phyloP scores from a whole-genome alignment of 64 coral and sea anemone species.

The Dendrophyllia cribrosa region DNA sequence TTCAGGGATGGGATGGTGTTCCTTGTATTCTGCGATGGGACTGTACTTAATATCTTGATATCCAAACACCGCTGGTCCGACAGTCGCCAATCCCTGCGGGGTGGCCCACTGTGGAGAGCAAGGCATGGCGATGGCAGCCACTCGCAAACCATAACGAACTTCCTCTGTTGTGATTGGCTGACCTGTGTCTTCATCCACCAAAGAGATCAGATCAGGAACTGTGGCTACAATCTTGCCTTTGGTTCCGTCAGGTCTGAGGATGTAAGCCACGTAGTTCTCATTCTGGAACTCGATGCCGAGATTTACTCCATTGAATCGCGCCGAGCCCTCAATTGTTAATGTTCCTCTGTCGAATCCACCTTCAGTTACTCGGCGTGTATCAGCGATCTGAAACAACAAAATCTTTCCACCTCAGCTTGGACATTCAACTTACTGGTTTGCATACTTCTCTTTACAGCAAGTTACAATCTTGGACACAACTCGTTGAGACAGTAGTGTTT shows the following conservation, averaged over 20 bases:
- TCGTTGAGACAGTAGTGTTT: too few species aligned
- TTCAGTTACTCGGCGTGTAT: constrained; percentile 54
- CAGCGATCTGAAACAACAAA: constrained; percentile 56
- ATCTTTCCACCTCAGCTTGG: too few species aligned
- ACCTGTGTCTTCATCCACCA: constrained; percentile 88
- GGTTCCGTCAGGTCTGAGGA: constrained; percentile 49
- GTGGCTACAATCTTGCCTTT: constrained; percentile 63
- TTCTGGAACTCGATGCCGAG: constrained; percentile 85
- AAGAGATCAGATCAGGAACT: constrained; percentile 89
- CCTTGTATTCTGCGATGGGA: constrained; percentile 64
- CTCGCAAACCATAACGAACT: constrained; percentile 88
- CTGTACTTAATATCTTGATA: constrained; percentile 79
- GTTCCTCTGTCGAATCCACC: constrained; percentile 75
- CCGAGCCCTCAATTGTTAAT: constrained; percentile 65
- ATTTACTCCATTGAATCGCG: not conserved
- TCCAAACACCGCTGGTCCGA: constrained; percentile 86
- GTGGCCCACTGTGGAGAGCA: constrained; percentile 56
- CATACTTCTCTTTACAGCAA: too few species aligned
- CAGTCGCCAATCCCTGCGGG: constrained; percentile 57
- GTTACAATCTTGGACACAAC: too few species aligned
- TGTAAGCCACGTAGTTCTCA: constrained; percentile 83
- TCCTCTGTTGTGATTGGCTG: constrained; percentile 88
- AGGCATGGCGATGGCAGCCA: constrained; percentile 81
- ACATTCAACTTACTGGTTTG: too few species aligned
- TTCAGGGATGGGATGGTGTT: constrained; percentile 70